Base-by-base conservation (phyloP, 1,140 invertebrate genomes). In the Drosophila cardini region DNA sequence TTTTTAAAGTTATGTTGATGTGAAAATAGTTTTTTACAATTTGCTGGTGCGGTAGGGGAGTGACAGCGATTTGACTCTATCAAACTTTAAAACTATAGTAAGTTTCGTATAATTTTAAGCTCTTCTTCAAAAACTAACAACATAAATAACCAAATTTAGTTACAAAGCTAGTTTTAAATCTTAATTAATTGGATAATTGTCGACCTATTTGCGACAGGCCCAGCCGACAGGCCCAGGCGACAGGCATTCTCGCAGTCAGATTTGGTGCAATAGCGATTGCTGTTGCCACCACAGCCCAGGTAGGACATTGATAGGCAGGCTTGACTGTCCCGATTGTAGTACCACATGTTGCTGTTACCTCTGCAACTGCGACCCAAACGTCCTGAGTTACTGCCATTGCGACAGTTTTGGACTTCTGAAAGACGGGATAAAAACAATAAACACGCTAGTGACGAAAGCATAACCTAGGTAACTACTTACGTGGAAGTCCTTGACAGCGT, bases 201-300 rank as follows among this genome's bases (percentile, higher is more conserved):
- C n/a, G n/a, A n/a, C n/a, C n/a, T n/a, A n/a, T n/a, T n/a, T n/a
- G n/a, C n/a, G n/a, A n/a, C n/a, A n/a, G n/a, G n/a, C n/a, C n/a
- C n/a, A n/a, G n/a, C n/a, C n/a, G n/a, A n/a, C n/a, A n/a, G n/a
- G n/a, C n/a, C n/a, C n/a, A n/a, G 40, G 11, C 52, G 30, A 36
- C 63, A 68, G 15, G 40, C 48, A 8, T 18, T 36, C 36, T 38
- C 10, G 34, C 76, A 78, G 38, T 36, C n/a, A 0, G n/a, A 3
- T 4, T 8, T 8, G 0, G 43, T 62, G 26, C 76, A 78, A 48
- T 76, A 78, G 5, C 76, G 76, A 67, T 78, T 78, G 13, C 42
- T 40, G 40, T 78, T 78, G 11, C 76, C 76, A 11, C 56, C 56
- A 43, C 56, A 58, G 38, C 56, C 56, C 8, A 50, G 26, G n/a